phyloP scores from a whole-genome alignment of 2,888 invertebrate species.

The Catocala sponsa region DNA sequence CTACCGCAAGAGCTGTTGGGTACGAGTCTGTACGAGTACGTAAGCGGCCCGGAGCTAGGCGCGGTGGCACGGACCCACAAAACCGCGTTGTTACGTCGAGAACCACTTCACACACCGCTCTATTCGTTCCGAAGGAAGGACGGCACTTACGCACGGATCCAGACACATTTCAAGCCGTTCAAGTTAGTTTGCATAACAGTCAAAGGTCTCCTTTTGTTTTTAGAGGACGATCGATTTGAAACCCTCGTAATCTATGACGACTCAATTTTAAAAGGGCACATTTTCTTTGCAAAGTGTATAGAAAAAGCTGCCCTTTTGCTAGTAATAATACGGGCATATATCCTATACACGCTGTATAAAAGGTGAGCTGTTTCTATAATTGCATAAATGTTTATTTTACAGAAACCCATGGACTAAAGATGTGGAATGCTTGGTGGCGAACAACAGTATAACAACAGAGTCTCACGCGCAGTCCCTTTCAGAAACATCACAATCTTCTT shows the following conservation, averaged over 20 bases:
- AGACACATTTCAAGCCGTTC: slow-evolving; percentile 96
- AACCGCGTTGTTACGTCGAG: slow-evolving; percentile 90
- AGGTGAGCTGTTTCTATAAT: no score
- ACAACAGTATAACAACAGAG: slow-evolving; percentile 91
- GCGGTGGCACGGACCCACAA: slow-evolving; percentile 95
- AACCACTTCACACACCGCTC: slow-evolving; percentile 90
- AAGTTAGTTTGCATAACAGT: slow-evolving; percentile 67
- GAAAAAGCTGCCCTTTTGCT: no score
- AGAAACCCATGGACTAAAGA: slow-evolving; percentile 98
- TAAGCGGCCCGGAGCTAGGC: slow-evolving; percentile 93
- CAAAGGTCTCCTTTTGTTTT: no score
- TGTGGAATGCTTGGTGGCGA: slow-evolving; percentile 96
- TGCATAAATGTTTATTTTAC: slow-evolving; percentile 9
- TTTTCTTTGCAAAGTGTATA: no score
- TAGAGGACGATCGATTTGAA: no score
- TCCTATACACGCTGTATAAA: no score
- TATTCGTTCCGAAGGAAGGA: slow-evolving; percentile 95
- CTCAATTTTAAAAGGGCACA: no score
- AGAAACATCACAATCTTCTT: slow-evolving; percentile 45
- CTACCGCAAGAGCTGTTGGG: slow-evolving; percentile 97
- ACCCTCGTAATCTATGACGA: no score
- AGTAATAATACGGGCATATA: no score
- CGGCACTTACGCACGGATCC: slow-evolving; percentile 91
- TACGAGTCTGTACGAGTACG: slow-evolving; percentile 97
- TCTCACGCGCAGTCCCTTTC: slow-evolving; percentile 25